Evolutionary conservation across 2,888 invertebrate genomes (phyloP).

Genomic region (Apoderus coryli): DNA sequence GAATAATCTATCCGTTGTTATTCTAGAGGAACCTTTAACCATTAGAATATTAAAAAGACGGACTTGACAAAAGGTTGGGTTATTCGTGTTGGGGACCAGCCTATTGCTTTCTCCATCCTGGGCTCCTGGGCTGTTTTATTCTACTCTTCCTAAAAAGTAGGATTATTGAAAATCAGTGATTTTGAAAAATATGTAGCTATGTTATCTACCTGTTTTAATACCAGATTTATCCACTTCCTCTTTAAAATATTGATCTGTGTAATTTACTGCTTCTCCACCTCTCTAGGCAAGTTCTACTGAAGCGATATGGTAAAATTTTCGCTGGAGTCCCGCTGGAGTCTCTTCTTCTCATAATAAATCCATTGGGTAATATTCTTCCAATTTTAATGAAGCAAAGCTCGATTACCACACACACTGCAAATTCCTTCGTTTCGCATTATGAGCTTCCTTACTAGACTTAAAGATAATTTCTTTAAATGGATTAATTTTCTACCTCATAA

Average conservation of each 20-base stretch:
- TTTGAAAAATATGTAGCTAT: conserved; percentile 5
- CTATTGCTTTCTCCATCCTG: neutral
- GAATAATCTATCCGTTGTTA: conserved; percentile 6
- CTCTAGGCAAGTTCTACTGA: too few species aligned
- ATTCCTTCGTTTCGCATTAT: too few species aligned
- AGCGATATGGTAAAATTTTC: too few species aligned
- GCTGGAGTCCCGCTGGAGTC: too few species aligned
- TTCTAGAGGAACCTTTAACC: conserved; percentile 3
- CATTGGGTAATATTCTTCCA: too few species aligned
- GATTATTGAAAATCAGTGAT: conserved; percentile 1
- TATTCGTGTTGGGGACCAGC: conserved; percentile 1
- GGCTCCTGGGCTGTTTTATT: conserved; percentile 4
- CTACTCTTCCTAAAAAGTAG: conserved; percentile 6
- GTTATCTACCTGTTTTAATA: conserved; percentile 10
- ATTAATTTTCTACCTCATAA: too few species aligned
- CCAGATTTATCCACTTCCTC: conserved; percentile 9
- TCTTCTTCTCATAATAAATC: too few species aligned
- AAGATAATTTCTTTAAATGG: too few species aligned
- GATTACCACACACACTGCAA: too few species aligned
- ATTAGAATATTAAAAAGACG: conserved; percentile 2
- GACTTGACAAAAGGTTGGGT: neutral
- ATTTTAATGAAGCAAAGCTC: too few species aligned
- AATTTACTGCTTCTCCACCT: conserved; percentile 8
- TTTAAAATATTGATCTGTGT: conserved; percentile 8
- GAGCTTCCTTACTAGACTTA: too few species aligned